Conservation (phyloP, 2,888 invertebrate genomes). For the Lymantria monacha region DNA sequence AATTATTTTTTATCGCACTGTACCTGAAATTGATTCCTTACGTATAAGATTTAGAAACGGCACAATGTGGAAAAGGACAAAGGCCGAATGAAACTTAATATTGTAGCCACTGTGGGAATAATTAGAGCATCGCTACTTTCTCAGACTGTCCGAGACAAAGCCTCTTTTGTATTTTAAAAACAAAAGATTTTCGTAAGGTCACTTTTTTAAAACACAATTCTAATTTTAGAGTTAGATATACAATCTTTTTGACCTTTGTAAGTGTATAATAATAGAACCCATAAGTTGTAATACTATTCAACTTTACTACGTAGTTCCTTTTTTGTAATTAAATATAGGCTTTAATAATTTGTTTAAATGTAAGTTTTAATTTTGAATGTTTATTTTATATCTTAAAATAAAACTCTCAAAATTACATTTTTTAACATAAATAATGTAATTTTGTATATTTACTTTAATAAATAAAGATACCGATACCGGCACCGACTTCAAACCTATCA, state of each 20-base stretch:
- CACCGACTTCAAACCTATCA: too few species aligned
- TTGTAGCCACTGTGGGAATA: slow-evolving; percentile 50
- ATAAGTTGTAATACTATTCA: too few species aligned
- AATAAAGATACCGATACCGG: too few species aligned
- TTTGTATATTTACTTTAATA: too few species aligned
- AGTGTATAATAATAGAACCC: neutral
- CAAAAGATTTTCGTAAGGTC: slow-evolving; percentile 20
- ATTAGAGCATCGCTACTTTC: slow-evolving; percentile 63
- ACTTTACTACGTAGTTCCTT: too few species aligned
- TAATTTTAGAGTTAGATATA: slow-evolving; percentile 2
- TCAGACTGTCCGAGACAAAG: slow-evolving; percentile 39
- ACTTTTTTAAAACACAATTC: slow-evolving; percentile 15
- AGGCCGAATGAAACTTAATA: slow-evolving; percentile 56
- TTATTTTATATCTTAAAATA: too few species aligned
- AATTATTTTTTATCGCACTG: slow-evolving; percentile 21
- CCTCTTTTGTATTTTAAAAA: slow-evolving; percentile 24
- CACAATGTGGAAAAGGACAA: slow-evolving; percentile 53
- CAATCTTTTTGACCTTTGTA: slow-evolving; percentile 6
- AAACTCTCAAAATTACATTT: too few species aligned
- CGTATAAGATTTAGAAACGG: slow-evolving; percentile 71
- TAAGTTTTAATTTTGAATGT: too few species aligned
- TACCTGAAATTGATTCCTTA: slow-evolving; percentile 64
- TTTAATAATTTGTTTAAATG: too few species aligned
- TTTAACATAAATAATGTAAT: too few species aligned
- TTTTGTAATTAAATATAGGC: too few species aligned